These are phyloP conservation scores for Chrysoperla carnea DNA, from an alignment of 1,140 invertebrate genomes.

Conservation along the genomic window DNA sequence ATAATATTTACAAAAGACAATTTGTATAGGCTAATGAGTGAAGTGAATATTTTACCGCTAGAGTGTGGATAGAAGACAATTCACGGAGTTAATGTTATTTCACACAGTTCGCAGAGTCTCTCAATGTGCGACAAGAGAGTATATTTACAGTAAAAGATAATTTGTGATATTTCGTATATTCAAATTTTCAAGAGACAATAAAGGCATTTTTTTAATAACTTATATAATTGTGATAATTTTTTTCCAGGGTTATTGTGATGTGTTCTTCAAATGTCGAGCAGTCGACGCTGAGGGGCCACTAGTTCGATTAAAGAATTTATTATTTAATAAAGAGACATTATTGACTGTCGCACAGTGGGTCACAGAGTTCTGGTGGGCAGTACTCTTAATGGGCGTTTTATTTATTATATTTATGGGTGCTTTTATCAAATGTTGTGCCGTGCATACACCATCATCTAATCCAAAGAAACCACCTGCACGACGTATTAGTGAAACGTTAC, in stretches of 20 bases:
- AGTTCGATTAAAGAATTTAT: slow-evolving; percentile 87
- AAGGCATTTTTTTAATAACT: not conserved
- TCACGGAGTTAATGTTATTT: too few species aligned
- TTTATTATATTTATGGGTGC: slow-evolving; percentile 92
- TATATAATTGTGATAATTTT: not conserved
- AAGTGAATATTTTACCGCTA: too few species aligned
- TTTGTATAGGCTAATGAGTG: slow-evolving; percentile 1
- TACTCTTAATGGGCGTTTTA: slow-evolving; percentile 75
- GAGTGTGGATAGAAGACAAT: too few species aligned
- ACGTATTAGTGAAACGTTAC: slow-evolving; percentile 69
- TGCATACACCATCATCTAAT: slow-evolving; percentile 96
- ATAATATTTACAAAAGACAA: not conserved
- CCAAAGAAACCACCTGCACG: slow-evolving; percentile 78
- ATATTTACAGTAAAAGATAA: too few species aligned
- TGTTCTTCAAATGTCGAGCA: slow-evolving; percentile 91
- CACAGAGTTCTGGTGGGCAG: slow-evolving; percentile 93
- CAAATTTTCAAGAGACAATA: too few species aligned
- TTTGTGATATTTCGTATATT: too few species aligned
- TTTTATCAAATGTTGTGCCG: slow-evolving; percentile 99
- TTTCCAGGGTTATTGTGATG: slow-evolving; percentile 87
- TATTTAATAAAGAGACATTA: slow-evolving; percentile 85
- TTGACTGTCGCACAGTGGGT: slow-evolving; percentile 74
- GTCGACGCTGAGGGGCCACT: slow-evolving; percentile 97
- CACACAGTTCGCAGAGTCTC: too few species aligned
- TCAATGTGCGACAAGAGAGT: too few species aligned